Evolutionary conservation across 2,113 vertebrate genomes (phyloP).

Genomic region (Neolamprologus brichardi): DNA sequence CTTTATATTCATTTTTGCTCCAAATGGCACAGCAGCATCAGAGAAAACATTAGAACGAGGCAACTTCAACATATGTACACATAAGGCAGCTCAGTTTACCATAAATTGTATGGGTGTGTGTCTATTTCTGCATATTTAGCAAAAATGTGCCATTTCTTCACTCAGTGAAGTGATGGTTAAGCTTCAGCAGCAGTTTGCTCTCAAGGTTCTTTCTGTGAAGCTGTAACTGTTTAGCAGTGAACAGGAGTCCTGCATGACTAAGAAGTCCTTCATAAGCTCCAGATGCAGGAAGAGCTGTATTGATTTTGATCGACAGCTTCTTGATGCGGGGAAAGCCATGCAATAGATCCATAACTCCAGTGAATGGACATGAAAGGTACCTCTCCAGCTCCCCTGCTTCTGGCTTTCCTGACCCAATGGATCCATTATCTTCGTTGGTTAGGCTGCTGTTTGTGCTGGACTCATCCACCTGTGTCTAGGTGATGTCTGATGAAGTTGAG

Average conservation of each 20-base stretch:
- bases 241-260: background rate
- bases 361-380: background rate
- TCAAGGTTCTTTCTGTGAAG: background rate
- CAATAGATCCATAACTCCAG: background rate
- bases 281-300: background rate
- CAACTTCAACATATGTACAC: no score
- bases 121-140: no score
- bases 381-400: background rate
- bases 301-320: background rate
- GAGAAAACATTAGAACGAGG: no score
- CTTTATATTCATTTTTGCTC: no score
- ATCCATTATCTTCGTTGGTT: fast-evolving
- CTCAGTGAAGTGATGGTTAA: no score
- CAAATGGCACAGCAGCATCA: no score
- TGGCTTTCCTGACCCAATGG: background rate
- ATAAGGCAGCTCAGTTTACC: no score
- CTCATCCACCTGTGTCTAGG: background rate
- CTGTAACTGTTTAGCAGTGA: background rate
- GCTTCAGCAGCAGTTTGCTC: background rate
- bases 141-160: no score
- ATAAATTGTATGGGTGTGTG: no score
- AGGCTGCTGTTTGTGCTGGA: background rate
- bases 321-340: fast-evolving
- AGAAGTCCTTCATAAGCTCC: background rate
- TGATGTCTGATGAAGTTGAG: background rate